Evolutionary conservation across 2,113 vertebrate genomes (phyloP).

Genomic region (Archocentrus centrarchus): DNA sequence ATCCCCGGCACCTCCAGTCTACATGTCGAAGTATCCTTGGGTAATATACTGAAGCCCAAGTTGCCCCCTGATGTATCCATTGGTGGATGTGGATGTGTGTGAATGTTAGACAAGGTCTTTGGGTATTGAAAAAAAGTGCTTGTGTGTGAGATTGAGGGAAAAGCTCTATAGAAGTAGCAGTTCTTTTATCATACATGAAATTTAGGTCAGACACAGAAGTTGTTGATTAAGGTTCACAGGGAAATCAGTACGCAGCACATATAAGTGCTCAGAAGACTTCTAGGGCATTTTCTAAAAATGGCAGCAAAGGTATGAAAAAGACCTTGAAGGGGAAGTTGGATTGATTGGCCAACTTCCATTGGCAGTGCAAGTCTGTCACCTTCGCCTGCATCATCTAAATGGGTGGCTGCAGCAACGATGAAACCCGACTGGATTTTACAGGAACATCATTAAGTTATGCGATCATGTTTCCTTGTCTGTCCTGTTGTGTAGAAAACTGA

Average conservation of each 20-base stretch:
- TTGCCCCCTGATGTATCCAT: no score
- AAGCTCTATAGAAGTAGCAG: no score
- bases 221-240: not conserved
- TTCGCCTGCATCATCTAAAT: not conserved
- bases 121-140: no score
- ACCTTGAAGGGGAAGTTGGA: not conserved
- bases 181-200: not conserved
- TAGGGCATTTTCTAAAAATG: not conserved
- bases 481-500: slow-evolving; percentile 87
- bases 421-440: not conserved
- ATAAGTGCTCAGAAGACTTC: not conserved
- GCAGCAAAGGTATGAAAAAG: no score
- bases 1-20: no score
- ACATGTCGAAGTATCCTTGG: no score
- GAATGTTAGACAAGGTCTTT: no score
- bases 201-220: not conserved
- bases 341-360: no score
- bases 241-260: no score
- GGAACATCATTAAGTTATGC: not conserved
- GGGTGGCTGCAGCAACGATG: not conserved
- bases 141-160: not conserved
- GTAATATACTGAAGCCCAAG: no score
- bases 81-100: no score
- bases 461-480: not conserved
- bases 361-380: not conserved